Base-by-base conservation (phyloP, 2,797 vertebrate species). In the Molossus molossus region DNA sequence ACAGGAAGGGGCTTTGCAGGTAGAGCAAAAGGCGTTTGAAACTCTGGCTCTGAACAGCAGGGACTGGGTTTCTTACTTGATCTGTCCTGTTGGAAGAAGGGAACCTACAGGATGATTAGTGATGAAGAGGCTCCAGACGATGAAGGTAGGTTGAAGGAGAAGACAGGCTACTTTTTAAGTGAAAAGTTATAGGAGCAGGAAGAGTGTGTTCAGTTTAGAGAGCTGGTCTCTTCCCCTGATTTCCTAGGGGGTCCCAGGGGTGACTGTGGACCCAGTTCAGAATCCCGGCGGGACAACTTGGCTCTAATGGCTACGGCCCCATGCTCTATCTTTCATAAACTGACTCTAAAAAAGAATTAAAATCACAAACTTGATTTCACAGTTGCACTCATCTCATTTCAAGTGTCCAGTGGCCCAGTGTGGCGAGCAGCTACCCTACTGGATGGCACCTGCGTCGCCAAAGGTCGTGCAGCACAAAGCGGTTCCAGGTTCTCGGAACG, bases 231-330 rank as follows among this genome's bases (percentile, higher is more conserved):
- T 37, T 73, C 25, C 37, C 94, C 25, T 65, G 13, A 23, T 23
- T 67, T 29, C 2, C 15, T 60, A 33, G 6, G 29, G 72, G 17
- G 17, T 23, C 4, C 4, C 3, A 21, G 20, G 37, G 82, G 15
- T 10, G 40, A 67, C 11, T 12, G 5, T 12, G 23, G 27, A 79
- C 6, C 13, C 37, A 29, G 4, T 64, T 53, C 18, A 70, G 40
- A 90, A 50, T 1, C 64, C 29, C 40, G 67, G 21, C 15, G 29
- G 45, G 76, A 21, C 5, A 10, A 37, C 3, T 3, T 53, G n/a
- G 9, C 29, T 50, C 2, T 4, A 40, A 21, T 8, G 5, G 5
- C 15, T 62, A 4, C 6, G 2, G 4, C 3, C 5, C 23, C 29
- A 17, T 67, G n/a, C 27, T 25, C 70, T 40, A 1, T 37, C 37